Percentiles rank a stretch among this genome's conserved stretches.
These are phyloP conservation scores for Scolopax mira DNA, from an alignment of 2,113 vertebrate genomes.

Conservation along the genomic window DNA sequence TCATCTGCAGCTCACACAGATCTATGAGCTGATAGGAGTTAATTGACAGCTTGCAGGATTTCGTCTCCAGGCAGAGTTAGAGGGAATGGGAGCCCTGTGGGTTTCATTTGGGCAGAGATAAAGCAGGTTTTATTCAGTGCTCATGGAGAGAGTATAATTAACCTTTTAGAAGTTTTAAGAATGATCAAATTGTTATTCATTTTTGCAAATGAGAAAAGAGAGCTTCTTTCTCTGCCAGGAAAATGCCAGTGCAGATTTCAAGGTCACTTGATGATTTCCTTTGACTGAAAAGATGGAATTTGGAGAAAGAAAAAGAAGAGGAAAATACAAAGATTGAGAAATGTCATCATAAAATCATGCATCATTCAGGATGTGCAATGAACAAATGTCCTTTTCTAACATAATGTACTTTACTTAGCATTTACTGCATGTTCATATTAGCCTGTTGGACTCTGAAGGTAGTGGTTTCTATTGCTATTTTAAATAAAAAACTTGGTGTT, in stretches of 20 bases:
- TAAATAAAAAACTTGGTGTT: not conserved
- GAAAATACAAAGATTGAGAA: slow-evolving; percentile 19
- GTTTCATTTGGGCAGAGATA: slow-evolving; percentile 77
- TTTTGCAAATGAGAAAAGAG: slow-evolving; percentile 78
- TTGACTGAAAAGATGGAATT: slow-evolving; percentile 33
- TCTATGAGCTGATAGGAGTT: slow-evolving; percentile 72
- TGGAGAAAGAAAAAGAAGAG: not conserved
- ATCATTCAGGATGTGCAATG: slow-evolving; percentile 26
- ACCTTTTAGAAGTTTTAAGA: slow-evolving; percentile 81
- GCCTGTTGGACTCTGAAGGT: not conserved
- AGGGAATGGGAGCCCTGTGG: slow-evolving; percentile 71
- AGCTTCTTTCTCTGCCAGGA: slow-evolving; percentile 65
- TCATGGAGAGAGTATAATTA: slow-evolving; percentile 78
- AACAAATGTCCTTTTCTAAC: slow-evolving; percentile 46
- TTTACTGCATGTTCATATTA: not conserved
- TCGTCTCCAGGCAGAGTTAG: slow-evolving; percentile 68
- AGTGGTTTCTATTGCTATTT: not conserved
- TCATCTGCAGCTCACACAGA: slow-evolving; percentile 66
- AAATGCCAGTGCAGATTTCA: slow-evolving; percentile 77
- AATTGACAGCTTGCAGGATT: slow-evolving; percentile 76
- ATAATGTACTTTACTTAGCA: slow-evolving; percentile 5
- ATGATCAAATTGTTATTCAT: slow-evolving; percentile 84
- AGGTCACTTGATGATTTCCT: slow-evolving; percentile 73
- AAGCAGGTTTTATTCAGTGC: slow-evolving; percentile 76
- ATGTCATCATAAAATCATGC: slow-evolving; percentile 42